phyloP scores from a whole-genome alignment of 2,113 vertebrate genomes.

The Atrichornis clamosus region DNA sequence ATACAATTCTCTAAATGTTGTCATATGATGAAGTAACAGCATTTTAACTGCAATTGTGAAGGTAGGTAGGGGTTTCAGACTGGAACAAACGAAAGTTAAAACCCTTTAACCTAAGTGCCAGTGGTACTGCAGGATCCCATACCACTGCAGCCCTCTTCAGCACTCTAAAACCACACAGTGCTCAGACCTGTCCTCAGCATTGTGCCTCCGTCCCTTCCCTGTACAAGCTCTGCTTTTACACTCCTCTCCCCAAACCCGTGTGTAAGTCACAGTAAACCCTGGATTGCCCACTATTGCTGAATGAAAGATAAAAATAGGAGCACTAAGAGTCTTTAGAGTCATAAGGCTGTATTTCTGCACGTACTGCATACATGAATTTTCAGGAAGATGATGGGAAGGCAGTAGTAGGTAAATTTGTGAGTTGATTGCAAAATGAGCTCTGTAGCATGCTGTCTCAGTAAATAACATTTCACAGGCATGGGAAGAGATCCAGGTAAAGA shows the following conservation, averaged over 20 bases:
- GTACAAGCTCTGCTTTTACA: neutral
- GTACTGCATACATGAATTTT: neutral
- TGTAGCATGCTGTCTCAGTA: neutral
- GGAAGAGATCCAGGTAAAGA: neutral
- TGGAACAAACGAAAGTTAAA: neutral
- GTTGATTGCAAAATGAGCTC: neutral
- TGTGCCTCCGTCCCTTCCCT: neutral
- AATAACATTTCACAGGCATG: neutral
- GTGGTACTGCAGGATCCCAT: neutral
- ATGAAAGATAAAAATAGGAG: neutral
- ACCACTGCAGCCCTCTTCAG: neutral
- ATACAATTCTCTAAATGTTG: neutral
- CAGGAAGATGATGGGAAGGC: neutral
- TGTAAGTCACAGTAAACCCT: neutral
- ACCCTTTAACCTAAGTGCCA: neutral
- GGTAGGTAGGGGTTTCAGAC: neutral
- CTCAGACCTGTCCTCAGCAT: neutral
- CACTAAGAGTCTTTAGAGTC: neutral
- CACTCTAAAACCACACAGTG: neutral
- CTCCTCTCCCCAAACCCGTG: neutral
- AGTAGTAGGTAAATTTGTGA: neutral
- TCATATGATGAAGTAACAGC: neutral
- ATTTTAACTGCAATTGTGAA: neutral
- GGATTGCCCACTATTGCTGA: neutral
- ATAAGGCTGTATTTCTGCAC: neutral